These are phyloP conservation scores for Drosophila parabipectinata DNA, from an alignment of 1,140 invertebrate genomes.

Conservation along the genomic window DNA sequence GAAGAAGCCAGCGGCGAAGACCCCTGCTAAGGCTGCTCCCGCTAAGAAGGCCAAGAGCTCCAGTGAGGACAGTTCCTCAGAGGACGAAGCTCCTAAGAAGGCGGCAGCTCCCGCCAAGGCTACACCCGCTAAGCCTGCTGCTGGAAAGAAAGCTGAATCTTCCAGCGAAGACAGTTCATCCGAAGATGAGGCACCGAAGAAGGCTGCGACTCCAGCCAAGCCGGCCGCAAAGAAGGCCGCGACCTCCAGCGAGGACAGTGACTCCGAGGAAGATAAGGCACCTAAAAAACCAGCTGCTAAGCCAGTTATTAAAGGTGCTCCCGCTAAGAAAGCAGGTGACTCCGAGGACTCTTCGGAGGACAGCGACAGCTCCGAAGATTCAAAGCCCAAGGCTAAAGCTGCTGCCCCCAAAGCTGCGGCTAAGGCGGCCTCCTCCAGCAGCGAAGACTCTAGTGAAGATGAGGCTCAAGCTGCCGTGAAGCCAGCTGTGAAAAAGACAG, in stretches of 20 bases:
- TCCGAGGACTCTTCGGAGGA: conserved; percentile 63
- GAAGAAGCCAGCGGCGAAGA: conserved; percentile 38
- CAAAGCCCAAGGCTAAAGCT: conserved; percentile 46
- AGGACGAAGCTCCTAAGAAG: conserved; percentile 48
- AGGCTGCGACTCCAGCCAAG: conserved; percentile 17
- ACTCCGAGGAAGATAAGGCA: conserved; percentile 55
- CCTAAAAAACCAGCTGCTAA: conserved; percentile 44
- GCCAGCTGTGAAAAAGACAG: conserved; percentile 60
- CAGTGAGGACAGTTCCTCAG: conserved; percentile 80
- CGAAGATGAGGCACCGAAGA: conserved; percentile 53
- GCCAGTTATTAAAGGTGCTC: conserved; percentile 16
- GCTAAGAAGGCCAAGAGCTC: conserved; percentile 36
- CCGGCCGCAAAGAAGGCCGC: conserved; percentile 22
- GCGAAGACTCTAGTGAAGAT: conserved; percentile 67
- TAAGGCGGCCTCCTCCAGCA: conserved; percentile 36
- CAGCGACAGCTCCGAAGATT: conserved; percentile 57
- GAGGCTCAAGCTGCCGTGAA: conserved; percentile 65
- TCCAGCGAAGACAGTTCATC: conserved; percentile 71
- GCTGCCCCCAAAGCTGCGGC: conserved; percentile 26
- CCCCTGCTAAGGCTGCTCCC: conserved; percentile 27
- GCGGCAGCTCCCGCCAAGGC: conserved; percentile 40
- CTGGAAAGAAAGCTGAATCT: conserved; percentile 44
- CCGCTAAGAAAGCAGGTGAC: conserved; percentile 43
- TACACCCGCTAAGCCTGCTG: conserved; percentile 21
- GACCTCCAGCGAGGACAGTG: conserved; percentile 64